Evolutionary conservation across 2,888 invertebrate genomes (phyloP).

Genomic region (Panorpa germanica): DNA sequence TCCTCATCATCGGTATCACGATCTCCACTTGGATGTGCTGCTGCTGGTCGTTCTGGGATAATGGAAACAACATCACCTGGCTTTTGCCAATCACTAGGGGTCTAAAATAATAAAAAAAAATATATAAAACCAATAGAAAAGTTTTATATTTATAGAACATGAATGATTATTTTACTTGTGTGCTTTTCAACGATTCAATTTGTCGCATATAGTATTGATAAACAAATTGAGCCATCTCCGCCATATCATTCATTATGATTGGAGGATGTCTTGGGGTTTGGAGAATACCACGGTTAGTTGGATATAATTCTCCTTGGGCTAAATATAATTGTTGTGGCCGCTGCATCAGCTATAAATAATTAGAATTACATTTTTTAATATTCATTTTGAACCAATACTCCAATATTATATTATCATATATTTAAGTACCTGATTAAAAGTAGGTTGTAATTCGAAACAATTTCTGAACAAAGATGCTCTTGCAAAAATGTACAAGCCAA

Average conservation of each 20-base stretch:
- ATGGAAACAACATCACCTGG: conserved; percentile 5
- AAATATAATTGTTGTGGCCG: conserved; percentile 66
- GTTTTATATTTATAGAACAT: no score
- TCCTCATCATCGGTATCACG: not conserved
- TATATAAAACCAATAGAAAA: no score
- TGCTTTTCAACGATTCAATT: conserved; percentile 43
- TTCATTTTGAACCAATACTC: conserved; percentile 3
- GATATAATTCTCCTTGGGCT: conserved; percentile 62
- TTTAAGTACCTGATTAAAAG: conserved; percentile 62
- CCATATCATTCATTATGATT: conserved; percentile 65
- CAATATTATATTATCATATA: not conserved
- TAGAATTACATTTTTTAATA: conserved; percentile 7
- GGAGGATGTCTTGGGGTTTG: conserved; percentile 27
- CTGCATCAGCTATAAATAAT: conserved; percentile 45
- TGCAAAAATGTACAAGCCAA: conserved; percentile 93
- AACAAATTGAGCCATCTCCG: conserved; percentile 89
- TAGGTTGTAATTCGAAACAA: conserved; percentile 91
- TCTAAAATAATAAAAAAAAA: no score
- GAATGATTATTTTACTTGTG: no score
- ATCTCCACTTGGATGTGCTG: not conserved
- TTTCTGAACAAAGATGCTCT: conserved; percentile 83
- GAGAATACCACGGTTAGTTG: conserved; percentile 37
- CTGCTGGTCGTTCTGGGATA: not conserved
- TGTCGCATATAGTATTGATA: conserved; percentile 76
- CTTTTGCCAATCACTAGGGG: conserved; percentile 10